Evolutionary conservation across 2,888 invertebrate species (phyloP), one percentile per base, ranked within the genome.

Genomic region (Torymus tubicola): DNA sequence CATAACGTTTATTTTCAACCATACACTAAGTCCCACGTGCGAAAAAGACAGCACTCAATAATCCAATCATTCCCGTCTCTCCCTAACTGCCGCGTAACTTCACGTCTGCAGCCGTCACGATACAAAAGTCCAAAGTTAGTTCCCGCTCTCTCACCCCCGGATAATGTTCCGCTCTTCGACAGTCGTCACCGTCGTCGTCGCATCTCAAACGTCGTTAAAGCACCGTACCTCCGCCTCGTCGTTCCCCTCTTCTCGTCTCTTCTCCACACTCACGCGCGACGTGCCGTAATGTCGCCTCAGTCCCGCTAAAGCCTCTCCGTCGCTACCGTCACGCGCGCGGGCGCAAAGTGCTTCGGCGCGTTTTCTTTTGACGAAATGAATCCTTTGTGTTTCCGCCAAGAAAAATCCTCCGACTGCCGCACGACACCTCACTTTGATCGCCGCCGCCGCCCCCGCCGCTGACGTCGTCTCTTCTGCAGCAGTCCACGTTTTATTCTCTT

Each of bases 311-410:
- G 31, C 52, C 21, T 8, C n/a, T 55, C 55, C 16, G 52, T 75
- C 53, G 67, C 60, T 61, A 60, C 16, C 50, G 73, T 73, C 69
- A 68, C 64, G 70, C 70, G 18, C 16, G 58, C 5, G 5, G 63
- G 1, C 50, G 31, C 57, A 76, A 77, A 76, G 72, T 76, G 69
- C 81, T 81, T 69, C 64, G 60, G 21, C 58, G 69, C 73, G 53
- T 77, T 69, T 73, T 77, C 71, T 73, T 73, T 76, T 67, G 77
- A 69, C 77, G 68, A 73, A 81, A 77, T 73, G 77, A 81, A 81
- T 81, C 77, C 77, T 81, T 81, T 81, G 77, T 77, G 61, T 67
- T 76, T 69, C 65, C 53, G 67, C 10, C 3, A 42, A 65, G 55
- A 65, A 64, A 65, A 72, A 69, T 68, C 70, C 77, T 50, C 70